Percentiles rank a stretch among this genome's conserved stretches.
These are phyloP conservation scores for Corythornis cristatus DNA, from an alignment of 2,113 vertebrate genomes.

Conservation along the genomic window DNA sequence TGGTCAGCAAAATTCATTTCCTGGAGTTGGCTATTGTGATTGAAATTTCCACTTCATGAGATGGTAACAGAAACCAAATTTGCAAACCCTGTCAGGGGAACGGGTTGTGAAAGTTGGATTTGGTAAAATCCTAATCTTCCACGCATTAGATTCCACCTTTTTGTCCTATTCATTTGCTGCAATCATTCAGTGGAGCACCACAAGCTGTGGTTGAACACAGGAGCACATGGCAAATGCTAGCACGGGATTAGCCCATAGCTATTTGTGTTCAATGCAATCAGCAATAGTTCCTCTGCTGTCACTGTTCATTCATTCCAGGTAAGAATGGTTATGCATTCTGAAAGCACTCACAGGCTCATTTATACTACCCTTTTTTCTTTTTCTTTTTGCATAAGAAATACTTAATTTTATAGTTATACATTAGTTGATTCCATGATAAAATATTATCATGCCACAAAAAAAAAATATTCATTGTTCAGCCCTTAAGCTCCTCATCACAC, in stretches of 20 bases:
- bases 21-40: slow-evolving; percentile 3
- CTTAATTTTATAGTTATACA: not conserved
- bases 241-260: not conserved
- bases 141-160: not conserved
- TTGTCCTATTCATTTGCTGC: not conserved
- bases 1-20: not conserved
- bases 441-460: not conserved
- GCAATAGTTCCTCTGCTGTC: slow-evolving; percentile 3
- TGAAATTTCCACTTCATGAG: slow-evolving; percentile 33
- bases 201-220: not conserved
- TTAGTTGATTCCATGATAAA: not conserved
- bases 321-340: not conserved
- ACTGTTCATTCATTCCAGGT: not conserved
- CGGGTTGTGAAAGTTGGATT: not conserved
- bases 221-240: not conserved
- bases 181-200: not conserved
- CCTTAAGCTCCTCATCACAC: not conserved
- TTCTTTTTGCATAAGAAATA: not conserved
- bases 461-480: not conserved
- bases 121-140: not conserved
- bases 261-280: slow-evolving; percentile 17
- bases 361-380: not conserved
- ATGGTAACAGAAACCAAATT: not conserved
- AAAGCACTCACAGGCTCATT: not conserved
- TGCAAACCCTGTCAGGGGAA: not conserved